Conservation (phyloP, 2,888 invertebrate genomes). For the Eristalinus sepulchralis region DNA sequence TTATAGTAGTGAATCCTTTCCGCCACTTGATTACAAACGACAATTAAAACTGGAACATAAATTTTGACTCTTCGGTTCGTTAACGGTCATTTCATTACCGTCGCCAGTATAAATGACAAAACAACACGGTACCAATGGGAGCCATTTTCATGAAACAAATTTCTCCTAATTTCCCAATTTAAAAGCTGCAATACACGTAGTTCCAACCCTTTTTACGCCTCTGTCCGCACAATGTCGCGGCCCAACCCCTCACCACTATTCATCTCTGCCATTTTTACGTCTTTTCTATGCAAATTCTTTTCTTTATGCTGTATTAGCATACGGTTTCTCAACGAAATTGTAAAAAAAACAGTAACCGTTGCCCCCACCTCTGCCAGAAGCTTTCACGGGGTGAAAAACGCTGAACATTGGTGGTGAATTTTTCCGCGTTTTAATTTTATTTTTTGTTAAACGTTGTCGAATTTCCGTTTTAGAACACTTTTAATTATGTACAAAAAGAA, state of each 20-base stretch:
- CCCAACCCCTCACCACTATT: slow-evolving; percentile 61
- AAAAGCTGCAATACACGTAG: slow-evolving; percentile 49
- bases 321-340: slow-evolving; percentile 51
- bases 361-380: slow-evolving; percentile 23
- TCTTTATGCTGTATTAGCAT: slow-evolving; percentile 68
- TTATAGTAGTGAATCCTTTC: slow-evolving; percentile 3
- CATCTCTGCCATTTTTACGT: slow-evolving; percentile 71
- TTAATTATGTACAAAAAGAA: slow-evolving; percentile 70
- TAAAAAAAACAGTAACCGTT: not conserved
- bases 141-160: slow-evolving; percentile 67
- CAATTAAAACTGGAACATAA: slow-evolving; percentile 64
- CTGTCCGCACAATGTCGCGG: slow-evolving; percentile 35
- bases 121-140: slow-evolving; percentile 69
- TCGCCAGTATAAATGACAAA: slow-evolving; percentile 62
- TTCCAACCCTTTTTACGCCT: slow-evolving; percentile 57
- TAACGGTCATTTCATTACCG: slow-evolving; percentile 67
- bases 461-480: slow-evolving; percentile 70
- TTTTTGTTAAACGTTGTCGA: slow-evolving; percentile 72
- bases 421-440: slow-evolving; percentile 72
- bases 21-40: slow-evolving; percentile 28
- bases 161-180: slow-evolving; percentile 66
- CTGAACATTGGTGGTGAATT: slow-evolving; percentile 58
- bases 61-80: slow-evolving; percentile 65
- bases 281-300: slow-evolving; percentile 71
- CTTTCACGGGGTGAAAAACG: not conserved